phyloP scores from a whole-genome alignment of 2,113 vertebrate species.

The Oryzias woworae region DNA sequence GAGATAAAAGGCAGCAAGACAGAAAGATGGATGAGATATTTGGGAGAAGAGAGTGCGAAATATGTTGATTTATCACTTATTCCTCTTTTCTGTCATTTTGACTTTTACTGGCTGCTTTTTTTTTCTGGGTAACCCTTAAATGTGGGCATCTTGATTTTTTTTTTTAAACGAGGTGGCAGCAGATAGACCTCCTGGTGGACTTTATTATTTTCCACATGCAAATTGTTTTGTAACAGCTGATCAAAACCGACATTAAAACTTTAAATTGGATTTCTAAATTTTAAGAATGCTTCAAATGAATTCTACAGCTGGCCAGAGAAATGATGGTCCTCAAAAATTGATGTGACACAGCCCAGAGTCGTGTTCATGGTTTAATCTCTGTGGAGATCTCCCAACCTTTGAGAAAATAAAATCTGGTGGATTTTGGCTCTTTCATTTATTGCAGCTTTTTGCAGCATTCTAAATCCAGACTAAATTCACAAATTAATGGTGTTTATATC shows the following conservation, averaged over 20 bases:
- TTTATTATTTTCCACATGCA: background rate
- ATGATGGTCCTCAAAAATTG: background rate
- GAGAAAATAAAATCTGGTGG: too few relatives aligned
- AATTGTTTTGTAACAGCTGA: background rate
- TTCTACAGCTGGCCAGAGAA: background rate
- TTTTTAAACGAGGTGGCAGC: background rate
- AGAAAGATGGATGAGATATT: constrained; percentile 66
- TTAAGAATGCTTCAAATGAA: background rate
- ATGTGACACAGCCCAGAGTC: background rate
- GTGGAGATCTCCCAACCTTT: too few relatives aligned
- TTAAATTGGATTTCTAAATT: background rate
- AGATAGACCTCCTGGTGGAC: background rate
- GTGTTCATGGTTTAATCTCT: too few relatives aligned
- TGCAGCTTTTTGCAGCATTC: too few relatives aligned
- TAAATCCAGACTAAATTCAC: too few relatives aligned
- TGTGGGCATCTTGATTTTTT: background rate
- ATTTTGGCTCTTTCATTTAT: too few relatives aligned
- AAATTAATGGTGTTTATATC: too few relatives aligned
- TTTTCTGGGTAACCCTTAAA: constrained; percentile 1
- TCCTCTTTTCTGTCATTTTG: constrained; percentile 9
- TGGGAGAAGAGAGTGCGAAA: constrained; percentile 39
- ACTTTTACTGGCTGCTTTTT: background rate
- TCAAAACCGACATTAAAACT: background rate
- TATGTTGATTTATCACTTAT: constrained; percentile 39
- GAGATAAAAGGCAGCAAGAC: constrained; percentile 66